Conservation (phyloP, 2,888 invertebrate species). For the Eupeodes latifasciatus region DNA sequence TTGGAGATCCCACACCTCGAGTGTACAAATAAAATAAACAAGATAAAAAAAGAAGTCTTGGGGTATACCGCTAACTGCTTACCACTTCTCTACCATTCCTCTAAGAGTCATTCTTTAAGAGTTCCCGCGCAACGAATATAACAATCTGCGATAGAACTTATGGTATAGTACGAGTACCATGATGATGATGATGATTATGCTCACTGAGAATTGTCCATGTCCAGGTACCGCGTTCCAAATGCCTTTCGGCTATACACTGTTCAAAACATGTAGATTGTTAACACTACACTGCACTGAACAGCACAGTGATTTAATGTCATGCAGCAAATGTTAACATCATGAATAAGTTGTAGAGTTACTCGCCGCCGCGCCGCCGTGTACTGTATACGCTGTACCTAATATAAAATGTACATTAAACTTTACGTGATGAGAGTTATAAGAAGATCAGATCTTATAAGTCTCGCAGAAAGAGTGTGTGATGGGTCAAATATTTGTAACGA, state of each 20-base stretch:
- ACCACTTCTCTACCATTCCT: background rate
- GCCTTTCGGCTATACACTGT: background rate
- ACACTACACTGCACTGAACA: background rate
- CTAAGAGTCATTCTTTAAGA: conserved; percentile 10
- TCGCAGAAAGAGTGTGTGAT: conserved; percentile 3
- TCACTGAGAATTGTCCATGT: conserved; percentile 38
- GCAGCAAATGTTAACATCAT: conserved; percentile 72
- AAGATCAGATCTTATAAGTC: conserved; percentile 33
- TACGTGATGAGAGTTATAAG: conserved; percentile 46
- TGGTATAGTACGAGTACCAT: too few relatives aligned
- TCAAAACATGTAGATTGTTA: conserved; percentile 58
- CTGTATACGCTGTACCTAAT: background rate
- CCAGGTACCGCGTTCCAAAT: conserved; percentile 28
- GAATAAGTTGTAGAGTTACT: conserved; percentile 46
- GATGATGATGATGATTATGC: conserved; percentile 7
- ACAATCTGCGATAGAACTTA: conserved; percentile 54
- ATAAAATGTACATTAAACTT: conserved; percentile 10
- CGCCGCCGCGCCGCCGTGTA: too few relatives aligned
- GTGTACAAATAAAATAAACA: background rate
- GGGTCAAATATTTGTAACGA: conserved; percentile 60
- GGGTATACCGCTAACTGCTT: background rate
- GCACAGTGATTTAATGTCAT: conserved; percentile 72
- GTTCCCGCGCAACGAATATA: conserved; percentile 11
- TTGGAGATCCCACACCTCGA: conserved; percentile 69
- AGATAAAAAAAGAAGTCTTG: conserved; percentile 5